Evolutionary conservation across 1,140 invertebrate genomes (phyloP), one percentile per base, ranked within the genome.

Genomic region (Drosophila sp.): DNA sequence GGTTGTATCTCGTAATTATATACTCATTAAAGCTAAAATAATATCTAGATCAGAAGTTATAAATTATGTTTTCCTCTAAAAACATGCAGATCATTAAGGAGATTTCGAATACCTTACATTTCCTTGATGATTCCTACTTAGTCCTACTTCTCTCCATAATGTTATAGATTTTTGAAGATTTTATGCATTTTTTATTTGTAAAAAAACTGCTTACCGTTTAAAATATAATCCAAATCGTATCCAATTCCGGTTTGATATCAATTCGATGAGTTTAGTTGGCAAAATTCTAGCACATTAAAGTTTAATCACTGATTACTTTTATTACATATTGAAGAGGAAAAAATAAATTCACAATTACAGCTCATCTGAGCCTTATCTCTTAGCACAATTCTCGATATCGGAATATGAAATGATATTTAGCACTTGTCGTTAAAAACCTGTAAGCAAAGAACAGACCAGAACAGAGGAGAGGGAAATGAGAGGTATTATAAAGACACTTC

Each of bases 301-400:
- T 50, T 50, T 50, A 25, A 50, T 50, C 44, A 50, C 44, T 50
- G 44, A 50, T 50, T 50, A 27, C 23, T 50, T 50, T 27, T 8
- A 50, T 50, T 50, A 50, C 44, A 50, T 27, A 50, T 50, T 50
- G 44, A 10, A 10, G 23, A 50, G 44, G 44, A 8, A 47, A 47
- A 27, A 25, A 50, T 27, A 1, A 27, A 50, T 50, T 5, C 44
- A 50, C 44, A 27, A 50, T 27, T 50, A 4, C 7, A 50, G 44
- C 44, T 50, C 44, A 10, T 23, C 1, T 7, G 23, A 50, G 44
- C 44, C 44, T 27, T 47, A 47, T 6, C 17, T 47, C 44, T 47
- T 50, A 50, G 44, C 44, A 50, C 44, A 50, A 50, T 50, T 50
- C 44, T 50, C 44, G 10, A 50, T 50, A 27, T 27, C 7, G 44